Conservation (phyloP, 2,113 vertebrate genomes). For the Laticauda colubrina region DNA sequence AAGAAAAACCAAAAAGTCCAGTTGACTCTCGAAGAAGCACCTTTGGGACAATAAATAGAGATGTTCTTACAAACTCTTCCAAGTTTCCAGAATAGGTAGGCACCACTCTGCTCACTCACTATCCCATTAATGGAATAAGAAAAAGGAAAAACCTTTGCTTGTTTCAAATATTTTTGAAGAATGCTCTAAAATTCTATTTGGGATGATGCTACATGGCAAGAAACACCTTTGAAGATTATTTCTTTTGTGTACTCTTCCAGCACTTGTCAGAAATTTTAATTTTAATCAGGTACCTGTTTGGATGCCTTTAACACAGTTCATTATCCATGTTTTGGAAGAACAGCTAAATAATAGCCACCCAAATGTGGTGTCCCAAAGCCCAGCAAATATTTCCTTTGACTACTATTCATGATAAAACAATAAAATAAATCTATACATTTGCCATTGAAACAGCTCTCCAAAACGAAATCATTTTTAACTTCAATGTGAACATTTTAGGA, state of each 20-base stretch:
- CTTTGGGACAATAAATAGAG: slow-evolving; percentile 11
- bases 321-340: neutral
- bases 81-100: slow-evolving; percentile 54
- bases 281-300: neutral
- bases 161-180: neutral
- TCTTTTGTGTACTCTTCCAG: neutral
- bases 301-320: too few species aligned
- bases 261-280: neutral
- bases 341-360: neutral
- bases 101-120: slow-evolving; percentile 51
- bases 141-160: slow-evolving; percentile 31
- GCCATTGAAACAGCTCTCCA: slow-evolving; percentile 32
- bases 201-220: too few species aligned
- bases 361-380: slow-evolving; percentile 17
- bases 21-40: too few species aligned
- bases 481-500: slow-evolving; percentile 55
- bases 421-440: slow-evolving; percentile 30
- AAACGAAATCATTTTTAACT: slow-evolving; percentile 48
- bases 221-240: neutral
- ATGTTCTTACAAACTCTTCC: slow-evolving; percentile 14
- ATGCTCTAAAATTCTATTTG: neutral
- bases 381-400: slow-evolving; percentile 24
- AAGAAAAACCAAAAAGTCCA: too few species aligned
- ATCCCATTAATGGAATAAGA: slow-evolving; percentile 50
- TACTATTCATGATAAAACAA: slow-evolving; percentile 40